Conservation (phyloP, 2,888 invertebrate species). For the Trimorus sp. region DNA sequence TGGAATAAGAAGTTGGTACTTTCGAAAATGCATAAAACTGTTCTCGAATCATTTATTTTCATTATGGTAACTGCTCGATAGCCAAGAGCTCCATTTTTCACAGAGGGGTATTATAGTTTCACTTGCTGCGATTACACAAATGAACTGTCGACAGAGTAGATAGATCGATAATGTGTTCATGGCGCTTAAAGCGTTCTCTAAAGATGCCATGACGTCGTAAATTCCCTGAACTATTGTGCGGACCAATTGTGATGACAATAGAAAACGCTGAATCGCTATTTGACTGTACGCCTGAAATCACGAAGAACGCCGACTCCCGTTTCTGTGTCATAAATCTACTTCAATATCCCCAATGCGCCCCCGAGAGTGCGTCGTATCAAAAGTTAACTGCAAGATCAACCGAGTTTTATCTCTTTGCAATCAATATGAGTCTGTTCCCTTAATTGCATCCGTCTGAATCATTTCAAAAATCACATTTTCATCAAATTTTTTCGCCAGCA, state of each 20-base stretch:
- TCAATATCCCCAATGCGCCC: constrained; percentile 55
- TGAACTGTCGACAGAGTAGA: constrained; percentile 64
- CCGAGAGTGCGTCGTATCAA: constrained; percentile 29
- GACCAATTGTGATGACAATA: constrained; percentile 71
- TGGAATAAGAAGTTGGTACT: neutral
- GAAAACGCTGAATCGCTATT: constrained; percentile 74
- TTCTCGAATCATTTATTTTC: constrained; percentile 54
- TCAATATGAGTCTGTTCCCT: constrained; percentile 1
- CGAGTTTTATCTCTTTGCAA: constrained; percentile 14
- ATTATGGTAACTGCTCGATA: constrained; percentile 55
- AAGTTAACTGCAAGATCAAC: constrained; percentile 37
- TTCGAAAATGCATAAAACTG: too few relatives aligned
- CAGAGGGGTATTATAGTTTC: constrained; percentile 60
- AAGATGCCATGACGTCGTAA: constrained; percentile 71
- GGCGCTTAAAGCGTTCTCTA: constrained; percentile 67
- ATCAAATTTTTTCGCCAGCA: too few relatives aligned
- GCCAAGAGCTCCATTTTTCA: constrained; percentile 61
- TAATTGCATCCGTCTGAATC: neutral
- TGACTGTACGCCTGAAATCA: constrained; percentile 69
- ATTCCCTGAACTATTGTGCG: constrained; percentile 70
- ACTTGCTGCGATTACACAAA: constrained; percentile 66
- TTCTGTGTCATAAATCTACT: constrained; percentile 68
- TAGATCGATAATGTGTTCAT: constrained; percentile 65
- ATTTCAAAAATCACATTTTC: too few relatives aligned
- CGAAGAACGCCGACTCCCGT: constrained; percentile 65